phyloP scores from a whole-genome alignment of 2,797 vertebrate species.

The Chromobotia macracanthus region DNA sequence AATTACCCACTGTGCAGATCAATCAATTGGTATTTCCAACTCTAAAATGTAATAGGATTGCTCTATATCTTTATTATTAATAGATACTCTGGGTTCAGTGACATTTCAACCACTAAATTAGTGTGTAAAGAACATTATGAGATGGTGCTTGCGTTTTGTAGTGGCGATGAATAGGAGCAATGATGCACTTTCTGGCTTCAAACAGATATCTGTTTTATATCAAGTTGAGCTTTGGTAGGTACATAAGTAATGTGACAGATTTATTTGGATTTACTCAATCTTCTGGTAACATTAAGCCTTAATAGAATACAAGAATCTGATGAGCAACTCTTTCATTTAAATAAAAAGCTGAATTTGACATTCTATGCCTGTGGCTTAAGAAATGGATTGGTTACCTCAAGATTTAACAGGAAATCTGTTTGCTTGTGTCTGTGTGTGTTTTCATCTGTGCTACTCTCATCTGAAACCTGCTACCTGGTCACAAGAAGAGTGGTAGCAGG shows the following conservation, averaged over 20 bases:
- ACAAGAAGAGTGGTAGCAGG: constrained; percentile 10
- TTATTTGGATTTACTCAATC: constrained; percentile 24
- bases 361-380: constrained; percentile 18
- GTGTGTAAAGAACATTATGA: too few species aligned
- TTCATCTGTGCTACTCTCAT: constrained; percentile 34
- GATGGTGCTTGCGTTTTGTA: constrained; percentile 8
- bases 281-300: constrained; percentile 17
- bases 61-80: neutral
- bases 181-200: too few species aligned
- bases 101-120: too few species aligned
- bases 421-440: constrained; percentile 22
- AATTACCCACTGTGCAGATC: too few species aligned
- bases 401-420: neutral
- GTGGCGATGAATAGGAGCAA: neutral
- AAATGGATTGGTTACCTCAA: constrained; percentile 30
- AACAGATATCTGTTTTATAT: neutral
- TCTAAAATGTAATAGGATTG: neutral
- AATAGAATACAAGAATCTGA: constrained; percentile 29
- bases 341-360: constrained; percentile 28
- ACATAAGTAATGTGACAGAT: constrained; percentile 38
- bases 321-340: constrained; percentile 10
- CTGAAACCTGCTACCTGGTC: constrained; percentile 42
- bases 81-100: too few species aligned
- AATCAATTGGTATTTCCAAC: neutral
- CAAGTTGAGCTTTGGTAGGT: constrained; percentile 9